Evolutionary conservation across 1,140 invertebrate genomes (phyloP).

Genomic region (Formica exsecta): DNA sequence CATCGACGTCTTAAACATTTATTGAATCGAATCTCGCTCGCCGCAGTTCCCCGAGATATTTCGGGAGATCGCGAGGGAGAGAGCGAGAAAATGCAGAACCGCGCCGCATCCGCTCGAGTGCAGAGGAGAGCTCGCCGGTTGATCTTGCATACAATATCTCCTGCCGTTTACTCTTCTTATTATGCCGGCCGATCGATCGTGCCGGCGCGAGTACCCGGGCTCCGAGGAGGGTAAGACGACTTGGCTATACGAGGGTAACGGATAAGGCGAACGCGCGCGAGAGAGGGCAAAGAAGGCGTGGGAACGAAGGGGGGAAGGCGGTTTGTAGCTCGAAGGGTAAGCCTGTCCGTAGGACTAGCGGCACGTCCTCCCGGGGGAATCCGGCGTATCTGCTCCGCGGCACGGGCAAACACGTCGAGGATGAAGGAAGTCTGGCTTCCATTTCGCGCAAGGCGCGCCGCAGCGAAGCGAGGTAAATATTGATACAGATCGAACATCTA

Average conservation of each 20-base stretch:
- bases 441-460: constrained; percentile 79
- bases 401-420: constrained; percentile 83
- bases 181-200: constrained; percentile 79
- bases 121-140: constrained; percentile 53
- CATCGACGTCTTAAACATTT: constrained; percentile 3
- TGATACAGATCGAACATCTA: constrained; percentile 83
- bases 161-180: constrained; percentile 81
- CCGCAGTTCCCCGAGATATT: constrained; percentile 8
- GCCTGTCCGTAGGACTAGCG: constrained; percentile 81
- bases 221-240: constrained; percentile 65
- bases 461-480: constrained; percentile 79
- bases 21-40: background rate
- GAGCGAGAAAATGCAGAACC: constrained; percentile 1
- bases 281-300: constrained; percentile 57
- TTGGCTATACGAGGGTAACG: constrained; percentile 63
- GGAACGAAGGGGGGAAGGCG: constrained; percentile 64
- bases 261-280: constrained; percentile 55
- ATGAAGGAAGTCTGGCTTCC: constrained; percentile 80
- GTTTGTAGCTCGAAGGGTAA: constrained; percentile 81
- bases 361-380: constrained; percentile 83
- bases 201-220: constrained; percentile 67
- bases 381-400: constrained; percentile 83
- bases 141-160: constrained; percentile 78
- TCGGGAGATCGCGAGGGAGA: constrained; percentile 39
- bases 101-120: constrained; percentile 64